Evolutionary conservation across 2,797 vertebrate genomes (phyloP), one percentile per base, ranked within the genome.

Genomic region (Semotilus atromaculatus): DNA sequence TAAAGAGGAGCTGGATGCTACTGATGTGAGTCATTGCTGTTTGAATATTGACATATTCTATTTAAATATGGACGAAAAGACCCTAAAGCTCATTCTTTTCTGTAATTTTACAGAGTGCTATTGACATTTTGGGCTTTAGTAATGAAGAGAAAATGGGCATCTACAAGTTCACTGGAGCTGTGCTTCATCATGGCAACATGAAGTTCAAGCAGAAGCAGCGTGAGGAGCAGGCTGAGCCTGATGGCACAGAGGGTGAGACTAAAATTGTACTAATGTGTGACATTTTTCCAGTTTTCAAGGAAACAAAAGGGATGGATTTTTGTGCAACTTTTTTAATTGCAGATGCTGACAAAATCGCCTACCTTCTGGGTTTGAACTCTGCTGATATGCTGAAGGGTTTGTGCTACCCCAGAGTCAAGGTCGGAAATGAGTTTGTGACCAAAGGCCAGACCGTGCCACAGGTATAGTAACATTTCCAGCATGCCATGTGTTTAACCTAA

Each of bases 371-470:
- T 81, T 90, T 98, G 92, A 98, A 98, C 91, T 97, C 96, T 3
- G 95, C 96, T 2, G 97, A 97, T 86, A 93, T 97, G 92, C 92
- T 98, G 79, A 98, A 97, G 91, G 95, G 93, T 89, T 85, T 97
- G 40, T 98, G 96, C 91, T 97, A 94, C 89, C 97, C 97, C 34
- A 93, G 96, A 88, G 96, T 97, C 81, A 97, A 97, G 92, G 97
- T 97, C 29, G 96, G 96, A 82, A 96, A 97, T 88, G 96, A 97
- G 70, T 97, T 85, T 6, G 96, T 97, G 67, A 93, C 96, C 91
- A 98, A 97, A 90, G 96, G 96, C 71, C 96, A 97, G 90, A 98
- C 96, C 1, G 95, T 96, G 26, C 95, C 96, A 82, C 97, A 97
- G 95, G 97, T 96, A 14, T 10, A 62, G 31, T 16, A 51, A 48